A percentile compares a stretch with the other conserved stretches of the same genome.
Evolutionary conservation across 1,140 invertebrate species (phyloP).

Genomic region (Helicorthomorpha holstii): DNA sequence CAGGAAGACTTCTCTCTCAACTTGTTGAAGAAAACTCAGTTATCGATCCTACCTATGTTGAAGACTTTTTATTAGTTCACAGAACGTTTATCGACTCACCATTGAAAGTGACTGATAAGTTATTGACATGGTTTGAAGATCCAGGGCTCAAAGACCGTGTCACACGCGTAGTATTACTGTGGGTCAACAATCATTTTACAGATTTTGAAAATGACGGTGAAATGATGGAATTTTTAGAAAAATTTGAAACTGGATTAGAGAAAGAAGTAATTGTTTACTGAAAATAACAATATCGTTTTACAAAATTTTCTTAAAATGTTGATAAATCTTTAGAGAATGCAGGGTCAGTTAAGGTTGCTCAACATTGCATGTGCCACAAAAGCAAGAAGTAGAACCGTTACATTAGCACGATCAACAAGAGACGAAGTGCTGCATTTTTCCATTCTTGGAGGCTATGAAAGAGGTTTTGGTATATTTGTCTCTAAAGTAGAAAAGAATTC

Average conservation of each 20-base stretch:
- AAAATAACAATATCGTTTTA: slow-evolving; percentile 27
- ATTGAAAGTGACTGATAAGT: slow-evolving; percentile 61
- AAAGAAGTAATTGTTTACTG: slow-evolving; percentile 66
- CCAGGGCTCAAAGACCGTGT: slow-evolving; percentile 51
- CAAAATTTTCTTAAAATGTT: slow-evolving; percentile 7
- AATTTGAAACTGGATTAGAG: slow-evolving; percentile 73
- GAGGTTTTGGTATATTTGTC: slow-evolving; percentile 84
- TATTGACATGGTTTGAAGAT: slow-evolving; percentile 71
- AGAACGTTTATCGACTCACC: slow-evolving; percentile 83
- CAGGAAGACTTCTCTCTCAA: slow-evolving; percentile 79
- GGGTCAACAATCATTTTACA: slow-evolving; percentile 99
- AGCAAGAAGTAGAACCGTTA: slow-evolving; percentile 75
- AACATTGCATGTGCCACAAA: slow-evolving; percentile 96
- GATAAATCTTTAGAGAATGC: slow-evolving; percentile 12
- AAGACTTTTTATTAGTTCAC: slow-evolving; percentile 96
- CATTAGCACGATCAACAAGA: slow-evolving; percentile 70
- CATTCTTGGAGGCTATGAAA: slow-evolving; percentile 82
- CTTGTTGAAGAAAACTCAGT: slow-evolving; percentile 84
- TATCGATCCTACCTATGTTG: slow-evolving; percentile 90
- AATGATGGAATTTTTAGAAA: slow-evolving; percentile 93
- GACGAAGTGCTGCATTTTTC: slow-evolving; percentile 86
- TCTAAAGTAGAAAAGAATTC: slow-evolving; percentile 80
- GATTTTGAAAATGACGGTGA: slow-evolving; percentile 92
- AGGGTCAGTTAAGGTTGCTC: slow-evolving; percentile 45
- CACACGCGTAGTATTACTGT: slow-evolving; percentile 81